phyloP scores from a whole-genome alignment of 2,113 vertebrate genomes.

The Hippocampus abdominalis region DNA sequence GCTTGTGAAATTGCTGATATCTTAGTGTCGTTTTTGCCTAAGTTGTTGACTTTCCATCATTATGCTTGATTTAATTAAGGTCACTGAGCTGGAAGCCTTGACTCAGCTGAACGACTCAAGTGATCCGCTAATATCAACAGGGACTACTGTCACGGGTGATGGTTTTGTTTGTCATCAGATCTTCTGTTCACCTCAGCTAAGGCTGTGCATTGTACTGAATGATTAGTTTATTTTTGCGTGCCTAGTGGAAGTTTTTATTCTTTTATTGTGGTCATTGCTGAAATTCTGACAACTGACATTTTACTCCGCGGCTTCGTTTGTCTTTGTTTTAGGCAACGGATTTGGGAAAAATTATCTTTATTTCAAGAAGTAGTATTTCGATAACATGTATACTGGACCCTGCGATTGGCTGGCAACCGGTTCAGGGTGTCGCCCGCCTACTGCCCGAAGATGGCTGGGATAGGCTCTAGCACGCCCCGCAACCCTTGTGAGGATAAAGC shows the following conservation, averaged over 20 bases:
- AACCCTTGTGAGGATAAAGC: too few species aligned
- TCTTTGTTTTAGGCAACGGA: not conserved
- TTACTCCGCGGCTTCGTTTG: not conserved
- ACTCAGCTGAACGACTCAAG: constrained; percentile 53
- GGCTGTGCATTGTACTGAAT: not conserved
- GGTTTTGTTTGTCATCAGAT: constrained; percentile 27
- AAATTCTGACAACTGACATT: not conserved
- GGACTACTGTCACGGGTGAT: not conserved
- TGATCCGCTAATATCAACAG: constrained; percentile 1
- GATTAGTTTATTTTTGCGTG: not conserved
- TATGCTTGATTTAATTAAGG: constrained; percentile 44
- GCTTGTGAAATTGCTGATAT: not conserved
- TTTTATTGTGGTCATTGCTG: not conserved
- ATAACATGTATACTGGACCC: too few species aligned
- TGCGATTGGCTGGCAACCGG: too few species aligned
- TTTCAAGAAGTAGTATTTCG: too few species aligned
- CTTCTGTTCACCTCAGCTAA: constrained; percentile 7
- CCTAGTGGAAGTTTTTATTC: not conserved
- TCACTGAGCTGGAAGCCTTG: constrained; percentile 42
- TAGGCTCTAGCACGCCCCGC: too few species aligned
- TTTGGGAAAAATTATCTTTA: too few species aligned
- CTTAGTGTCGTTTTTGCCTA: not conserved
- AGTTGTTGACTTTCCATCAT: not conserved
- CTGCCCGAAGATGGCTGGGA: too few species aligned
- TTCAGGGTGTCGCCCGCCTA: too few species aligned